phyloP scores from a whole-genome alignment of 2,113 vertebrate species.

The Antennarius striatus region DNA sequence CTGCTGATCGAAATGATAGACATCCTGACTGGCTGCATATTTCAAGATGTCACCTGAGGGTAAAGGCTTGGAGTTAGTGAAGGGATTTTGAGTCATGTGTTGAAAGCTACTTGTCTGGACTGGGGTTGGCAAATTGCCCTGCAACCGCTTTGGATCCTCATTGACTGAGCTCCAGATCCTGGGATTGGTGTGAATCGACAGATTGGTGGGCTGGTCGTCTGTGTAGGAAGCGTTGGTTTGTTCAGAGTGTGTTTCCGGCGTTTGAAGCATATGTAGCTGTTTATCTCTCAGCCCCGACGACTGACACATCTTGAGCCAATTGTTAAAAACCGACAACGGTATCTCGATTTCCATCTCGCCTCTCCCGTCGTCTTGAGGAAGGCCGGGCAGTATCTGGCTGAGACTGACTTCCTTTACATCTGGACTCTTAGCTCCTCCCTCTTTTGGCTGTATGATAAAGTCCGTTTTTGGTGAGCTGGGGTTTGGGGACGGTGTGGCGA shows the following conservation, averaged over 20 bases:
- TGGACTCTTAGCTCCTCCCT: slow-evolving; percentile 6
- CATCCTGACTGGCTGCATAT: slow-evolving; percentile 1
- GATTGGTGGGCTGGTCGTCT: slow-evolving; percentile 17
- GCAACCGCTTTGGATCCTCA: slow-evolving; percentile 28
- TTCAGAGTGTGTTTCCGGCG: neutral
- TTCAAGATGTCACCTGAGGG: slow-evolving; percentile 6
- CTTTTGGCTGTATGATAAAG: neutral
- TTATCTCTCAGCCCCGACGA: slow-evolving; percentile 12
- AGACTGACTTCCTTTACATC: slow-evolving; percentile 14
- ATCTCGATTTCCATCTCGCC: slow-evolving; percentile 79
- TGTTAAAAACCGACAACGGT: slow-evolving; percentile 71
- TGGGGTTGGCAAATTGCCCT: slow-evolving; percentile 2
- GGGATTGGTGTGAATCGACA: slow-evolving; percentile 26
- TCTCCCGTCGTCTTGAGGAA: slow-evolving; percentile 28
- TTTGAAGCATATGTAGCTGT: neutral
- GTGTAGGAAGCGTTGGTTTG: neutral
- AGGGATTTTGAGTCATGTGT: neutral
- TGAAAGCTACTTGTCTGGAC: neutral
- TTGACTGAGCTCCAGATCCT: neutral
- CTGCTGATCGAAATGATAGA: slow-evolving; percentile 5
- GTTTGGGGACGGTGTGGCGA: neutral
- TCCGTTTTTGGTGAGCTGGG: slow-evolving; percentile 31
- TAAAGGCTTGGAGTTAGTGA: slow-evolving; percentile 15
- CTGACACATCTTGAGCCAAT: slow-evolving; percentile 60
- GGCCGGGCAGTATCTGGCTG: slow-evolving; percentile 6